Evolutionary conservation across 1,140 invertebrate genomes (phyloP).

Genomic region (Protaetia brevitarsis): DNA sequence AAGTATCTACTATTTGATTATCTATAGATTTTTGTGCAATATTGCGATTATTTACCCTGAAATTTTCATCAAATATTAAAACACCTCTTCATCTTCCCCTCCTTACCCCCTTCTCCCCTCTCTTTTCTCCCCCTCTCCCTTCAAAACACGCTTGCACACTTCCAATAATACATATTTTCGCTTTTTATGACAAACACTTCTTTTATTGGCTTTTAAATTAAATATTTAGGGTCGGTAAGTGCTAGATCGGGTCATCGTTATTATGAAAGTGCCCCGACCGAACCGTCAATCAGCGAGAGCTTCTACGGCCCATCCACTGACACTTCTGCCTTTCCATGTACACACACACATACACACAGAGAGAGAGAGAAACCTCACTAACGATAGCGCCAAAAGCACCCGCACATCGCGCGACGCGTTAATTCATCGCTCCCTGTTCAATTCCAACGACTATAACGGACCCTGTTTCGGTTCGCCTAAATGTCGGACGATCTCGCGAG

Average conservation of each 20-base stretch:
- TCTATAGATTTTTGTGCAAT: no score
- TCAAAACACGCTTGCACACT: background rate
- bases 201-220: constrained; percentile 17
- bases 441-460: background rate
- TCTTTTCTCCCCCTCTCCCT: no score
- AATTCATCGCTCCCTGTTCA: constrained; percentile 1
- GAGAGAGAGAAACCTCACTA: no score
- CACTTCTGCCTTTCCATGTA: no score
- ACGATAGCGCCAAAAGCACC: background rate
- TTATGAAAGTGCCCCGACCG: constrained; percentile 12
- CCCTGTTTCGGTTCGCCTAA: background rate
- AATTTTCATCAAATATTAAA: no score
- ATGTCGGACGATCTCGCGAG: background rate
- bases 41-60: no score
- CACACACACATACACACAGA: no score
- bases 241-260: constrained; percentile 14
- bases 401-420: constrained; percentile 7
- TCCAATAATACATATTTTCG: constrained; percentile 10
- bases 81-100: no score
- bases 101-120: no score
- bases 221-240: constrained; percentile 17
- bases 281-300: constrained; percentile 2
- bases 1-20: no score
- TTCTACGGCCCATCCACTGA: background rate
- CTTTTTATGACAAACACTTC: constrained; percentile 19